phyloP scores from a whole-genome alignment of 2,797 vertebrate genomes.

The Gymnocypris eckloni region DNA sequence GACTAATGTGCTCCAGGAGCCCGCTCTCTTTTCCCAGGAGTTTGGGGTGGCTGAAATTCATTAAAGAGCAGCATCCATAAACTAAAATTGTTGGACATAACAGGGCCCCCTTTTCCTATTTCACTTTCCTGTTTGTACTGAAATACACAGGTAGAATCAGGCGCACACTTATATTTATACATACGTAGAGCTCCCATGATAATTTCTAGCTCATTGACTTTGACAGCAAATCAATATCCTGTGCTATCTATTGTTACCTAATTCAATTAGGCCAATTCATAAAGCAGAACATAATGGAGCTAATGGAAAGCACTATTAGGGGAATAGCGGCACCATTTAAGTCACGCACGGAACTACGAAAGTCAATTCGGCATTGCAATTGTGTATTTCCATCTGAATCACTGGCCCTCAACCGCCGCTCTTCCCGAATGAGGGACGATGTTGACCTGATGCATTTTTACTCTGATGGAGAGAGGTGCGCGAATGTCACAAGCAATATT shows the following conservation, averaged over 20 bases:
- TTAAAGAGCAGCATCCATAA: constrained; percentile 56
- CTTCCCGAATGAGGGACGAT: constrained; percentile 22
- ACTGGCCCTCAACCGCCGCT: constrained; percentile 11
- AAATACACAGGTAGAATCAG: constrained; percentile 36
- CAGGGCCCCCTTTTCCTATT: constrained; percentile 11
- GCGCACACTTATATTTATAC: constrained; percentile 39
- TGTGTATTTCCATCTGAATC: constrained; percentile 52
- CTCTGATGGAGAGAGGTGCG: constrained; percentile 37
- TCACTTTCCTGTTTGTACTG: constrained; percentile 36
- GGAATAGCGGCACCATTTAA: constrained; percentile 37
- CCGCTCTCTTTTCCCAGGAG: constrained; percentile 50
- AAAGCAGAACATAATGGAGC: constrained; percentile 56
- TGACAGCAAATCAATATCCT: constrained; percentile 65
- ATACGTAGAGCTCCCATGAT: constrained; percentile 45
- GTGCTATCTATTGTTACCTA: constrained; percentile 59
- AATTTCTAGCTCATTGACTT: constrained; percentile 59
- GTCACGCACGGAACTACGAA: constrained; percentile 28
- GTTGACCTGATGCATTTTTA: constrained; percentile 50
- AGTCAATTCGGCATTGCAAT: constrained; percentile 44
- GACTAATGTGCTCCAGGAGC: constrained; percentile 56
- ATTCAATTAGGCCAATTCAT: constrained; percentile 67
- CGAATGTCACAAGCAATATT: constrained; percentile 57
- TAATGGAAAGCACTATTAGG: constrained; percentile 43
- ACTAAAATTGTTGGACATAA: constrained; percentile 36
- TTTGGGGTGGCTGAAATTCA: constrained; percentile 51